Conservation (phyloP, 2,113 vertebrate genomes). For the Peromyscus californicus region DNA sequence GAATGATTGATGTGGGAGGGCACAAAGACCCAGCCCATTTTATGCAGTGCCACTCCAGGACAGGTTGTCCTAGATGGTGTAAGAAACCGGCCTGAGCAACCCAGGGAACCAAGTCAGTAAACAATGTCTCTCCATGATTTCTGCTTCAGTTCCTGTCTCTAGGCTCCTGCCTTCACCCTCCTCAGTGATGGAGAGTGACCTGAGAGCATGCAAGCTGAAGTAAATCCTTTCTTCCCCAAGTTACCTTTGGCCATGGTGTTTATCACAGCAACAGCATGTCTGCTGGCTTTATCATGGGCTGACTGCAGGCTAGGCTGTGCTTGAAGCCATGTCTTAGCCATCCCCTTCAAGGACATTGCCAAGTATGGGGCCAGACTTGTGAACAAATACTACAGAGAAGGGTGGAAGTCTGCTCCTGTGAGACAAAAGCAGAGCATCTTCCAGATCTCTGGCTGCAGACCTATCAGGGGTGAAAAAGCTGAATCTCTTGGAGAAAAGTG, state of each 20-base stretch:
- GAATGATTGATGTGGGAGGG: not conserved
- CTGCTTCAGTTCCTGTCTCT: not conserved
- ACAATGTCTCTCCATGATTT: not conserved
- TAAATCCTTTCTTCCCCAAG: not conserved
- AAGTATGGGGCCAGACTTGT: not conserved
- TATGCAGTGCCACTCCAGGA: not conserved
- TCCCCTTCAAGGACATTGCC: not conserved
- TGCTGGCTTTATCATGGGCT: not conserved
- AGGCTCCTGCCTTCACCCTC: not conserved
- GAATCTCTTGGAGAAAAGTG: not conserved
- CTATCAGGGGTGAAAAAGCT: not conserved
- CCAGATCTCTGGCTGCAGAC: not conserved
- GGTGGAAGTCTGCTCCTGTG: not conserved
- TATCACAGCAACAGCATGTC: not conserved
- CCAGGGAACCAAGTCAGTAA: not conserved
- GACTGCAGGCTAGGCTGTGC: not conserved
- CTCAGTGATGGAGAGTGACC: not conserved
- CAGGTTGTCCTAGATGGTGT: not conserved
- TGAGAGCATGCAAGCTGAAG: not conserved
- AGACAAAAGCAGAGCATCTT: not conserved
- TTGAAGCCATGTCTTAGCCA: not conserved
- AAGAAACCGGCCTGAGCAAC: not conserved
- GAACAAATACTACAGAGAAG: not conserved
- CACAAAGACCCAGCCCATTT: not conserved
- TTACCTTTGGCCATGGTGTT: not conserved